Conservation (phyloP, 2,113 vertebrate genomes). For the Malurus alboscapulatus region DNA sequence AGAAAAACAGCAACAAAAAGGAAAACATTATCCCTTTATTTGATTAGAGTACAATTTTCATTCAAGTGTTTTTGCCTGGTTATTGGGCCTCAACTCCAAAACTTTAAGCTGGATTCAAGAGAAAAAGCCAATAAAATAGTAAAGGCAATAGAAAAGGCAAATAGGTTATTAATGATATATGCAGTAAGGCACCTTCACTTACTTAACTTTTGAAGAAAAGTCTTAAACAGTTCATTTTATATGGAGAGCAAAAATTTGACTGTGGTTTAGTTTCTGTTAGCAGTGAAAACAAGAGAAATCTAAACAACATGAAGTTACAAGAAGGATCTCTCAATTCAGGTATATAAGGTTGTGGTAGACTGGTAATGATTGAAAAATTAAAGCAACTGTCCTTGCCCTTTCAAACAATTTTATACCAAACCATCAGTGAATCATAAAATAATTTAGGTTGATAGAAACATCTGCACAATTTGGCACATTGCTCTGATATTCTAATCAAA, state of each 20-base stretch:
- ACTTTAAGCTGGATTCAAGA: not conserved
- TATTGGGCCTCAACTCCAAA: not conserved
- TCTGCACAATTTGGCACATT: not conserved
- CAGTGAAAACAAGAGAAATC: not conserved
- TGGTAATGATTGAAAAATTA: not conserved
- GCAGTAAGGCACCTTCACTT: not conserved
- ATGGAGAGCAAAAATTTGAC: not conserved
- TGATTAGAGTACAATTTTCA: not conserved
- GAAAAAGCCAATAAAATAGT: not conserved
- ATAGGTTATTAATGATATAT: not conserved
- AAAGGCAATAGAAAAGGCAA: not conserved
- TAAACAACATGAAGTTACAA: not conserved
- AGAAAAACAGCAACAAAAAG: not conserved
- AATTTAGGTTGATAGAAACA: not conserved
- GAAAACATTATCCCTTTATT: not conserved
- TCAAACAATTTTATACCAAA: not conserved
- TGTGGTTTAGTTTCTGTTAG: not conserved
- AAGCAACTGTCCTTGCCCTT: not conserved
- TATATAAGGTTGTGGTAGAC: not conserved
- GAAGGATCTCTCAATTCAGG: not conserved
- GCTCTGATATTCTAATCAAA: not conserved
- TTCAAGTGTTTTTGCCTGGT: not conserved
- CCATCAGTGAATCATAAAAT: not conserved
- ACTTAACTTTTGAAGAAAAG: not conserved
- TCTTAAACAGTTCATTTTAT: not conserved